Conservation (phyloP, 2,113 vertebrate species). For the Ramphastos sulfuratus region DNA sequence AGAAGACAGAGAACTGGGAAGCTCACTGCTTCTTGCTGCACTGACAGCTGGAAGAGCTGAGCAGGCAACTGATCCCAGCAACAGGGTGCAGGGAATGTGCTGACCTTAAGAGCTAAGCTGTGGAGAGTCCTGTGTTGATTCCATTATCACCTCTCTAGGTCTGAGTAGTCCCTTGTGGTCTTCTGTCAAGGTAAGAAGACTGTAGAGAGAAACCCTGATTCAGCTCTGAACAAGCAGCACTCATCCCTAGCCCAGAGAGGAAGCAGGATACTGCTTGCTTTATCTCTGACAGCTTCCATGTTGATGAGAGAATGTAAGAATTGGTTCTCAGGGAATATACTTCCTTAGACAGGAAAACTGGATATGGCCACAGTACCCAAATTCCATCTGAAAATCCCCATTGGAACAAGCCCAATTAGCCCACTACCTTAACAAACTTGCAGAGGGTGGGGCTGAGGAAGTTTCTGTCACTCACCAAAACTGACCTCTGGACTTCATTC, state of each 20-base stretch:
- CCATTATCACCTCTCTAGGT: not conserved
- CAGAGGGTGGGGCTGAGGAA: not conserved
- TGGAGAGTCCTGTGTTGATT: not conserved
- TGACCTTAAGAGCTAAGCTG: not conserved
- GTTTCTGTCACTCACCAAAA: not conserved
- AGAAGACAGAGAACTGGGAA: not conserved
- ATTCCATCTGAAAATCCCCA: not conserved
- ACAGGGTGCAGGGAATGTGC: rapidly evolving
- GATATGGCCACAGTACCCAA: not conserved
- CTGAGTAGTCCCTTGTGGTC: not conserved
- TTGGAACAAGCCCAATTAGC: not conserved
- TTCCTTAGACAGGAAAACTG: not conserved
- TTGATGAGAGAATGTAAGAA: not conserved
- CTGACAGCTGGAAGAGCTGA: not conserved
- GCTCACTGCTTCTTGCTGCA: not conserved
- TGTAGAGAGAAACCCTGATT: not conserved
- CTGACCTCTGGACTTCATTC: not conserved
- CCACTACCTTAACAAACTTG: not conserved
- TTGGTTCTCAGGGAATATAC: not conserved
- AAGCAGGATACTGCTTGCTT: not conserved
- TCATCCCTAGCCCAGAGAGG: not conserved
- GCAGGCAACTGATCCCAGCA: not conserved
- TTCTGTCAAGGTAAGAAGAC: not conserved
- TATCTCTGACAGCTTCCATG: not conserved
- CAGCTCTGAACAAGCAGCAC: not conserved